These are phyloP conservation scores for Phacellophora camtschatica DNA, from an alignment of 30 jellyfish, hydroid and myxozoan genomes.

Conservation along the genomic window DNA sequence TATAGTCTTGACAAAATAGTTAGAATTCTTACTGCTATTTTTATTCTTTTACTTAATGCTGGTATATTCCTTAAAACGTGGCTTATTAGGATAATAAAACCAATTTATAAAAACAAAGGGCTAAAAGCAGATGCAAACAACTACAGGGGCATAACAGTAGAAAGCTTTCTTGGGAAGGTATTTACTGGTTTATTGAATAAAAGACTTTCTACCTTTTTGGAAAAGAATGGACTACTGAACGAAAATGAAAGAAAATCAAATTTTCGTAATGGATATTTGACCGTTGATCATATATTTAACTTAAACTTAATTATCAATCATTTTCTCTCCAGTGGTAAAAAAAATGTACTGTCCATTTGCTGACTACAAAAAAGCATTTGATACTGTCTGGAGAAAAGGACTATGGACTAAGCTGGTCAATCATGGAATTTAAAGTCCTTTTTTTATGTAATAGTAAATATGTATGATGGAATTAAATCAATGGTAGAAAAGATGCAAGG, in stretches of 20 bases:
- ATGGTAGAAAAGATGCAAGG: background rate
- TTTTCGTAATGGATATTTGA: background rate
- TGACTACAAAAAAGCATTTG: slow-evolving; percentile 9
- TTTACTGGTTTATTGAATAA: slow-evolving; percentile 4
- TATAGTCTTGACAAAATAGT: background rate
- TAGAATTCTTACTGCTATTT: background rate
- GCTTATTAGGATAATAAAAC: slow-evolving; percentile 9
- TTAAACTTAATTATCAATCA: background rate
- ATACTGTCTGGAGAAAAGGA: slow-evolving; percentile 34
- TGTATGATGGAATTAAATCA: background rate
- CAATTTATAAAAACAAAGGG: slow-evolving; percentile 2
- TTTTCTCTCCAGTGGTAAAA: background rate
- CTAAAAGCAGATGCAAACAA: background rate
- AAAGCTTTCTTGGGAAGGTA: slow-evolving; percentile 12
- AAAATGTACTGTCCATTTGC: slow-evolving; percentile 5
- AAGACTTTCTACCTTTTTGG: slow-evolving; percentile 1
- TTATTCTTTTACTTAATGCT: background rate
- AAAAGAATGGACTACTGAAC: background rate
- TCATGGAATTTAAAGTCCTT: background rate
- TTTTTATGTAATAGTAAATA: background rate
- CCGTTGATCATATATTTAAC: slow-evolving; percentile 1
- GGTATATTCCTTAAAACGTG: slow-evolving; percentile 9
- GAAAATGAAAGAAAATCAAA: slow-evolving; percentile 40
- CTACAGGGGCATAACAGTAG: slow-evolving; percentile 17
- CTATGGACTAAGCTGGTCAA: background rate